phyloP scores from a whole-genome alignment of 2,113 vertebrate species.

The Grallaria varia region DNA sequence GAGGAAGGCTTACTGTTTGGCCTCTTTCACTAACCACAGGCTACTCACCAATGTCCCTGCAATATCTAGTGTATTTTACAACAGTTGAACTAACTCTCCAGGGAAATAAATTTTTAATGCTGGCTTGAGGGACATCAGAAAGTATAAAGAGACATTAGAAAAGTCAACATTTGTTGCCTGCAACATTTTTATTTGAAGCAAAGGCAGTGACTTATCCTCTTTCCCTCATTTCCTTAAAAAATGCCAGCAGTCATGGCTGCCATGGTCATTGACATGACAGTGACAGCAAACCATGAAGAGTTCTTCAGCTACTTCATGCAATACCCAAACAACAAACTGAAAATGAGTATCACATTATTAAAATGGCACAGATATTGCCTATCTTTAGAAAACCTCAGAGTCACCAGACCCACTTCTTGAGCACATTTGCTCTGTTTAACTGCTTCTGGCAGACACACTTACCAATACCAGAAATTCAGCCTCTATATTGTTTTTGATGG shows the following conservation, averaged over 20 bases:
- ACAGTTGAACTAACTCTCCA: neutral
- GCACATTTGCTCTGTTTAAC: neutral
- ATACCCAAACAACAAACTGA: neutral
- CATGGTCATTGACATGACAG: rapidly evolving
- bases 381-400: neutral
- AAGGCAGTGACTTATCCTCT: neutral
- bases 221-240: neutral
- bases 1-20: neutral
- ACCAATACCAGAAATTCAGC: neutral
- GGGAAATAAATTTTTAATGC: neutral
- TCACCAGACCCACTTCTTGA: neutral
- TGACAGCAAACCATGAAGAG: neutral
- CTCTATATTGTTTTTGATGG: neutral
- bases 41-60: rapidly evolving
- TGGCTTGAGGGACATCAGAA: neutral
- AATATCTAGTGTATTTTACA: neutral
- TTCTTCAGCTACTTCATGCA: rapidly evolving
- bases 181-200: neutral
- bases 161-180: neutral
- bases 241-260: rapidly evolving
- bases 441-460: neutral
- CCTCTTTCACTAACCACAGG: neutral
- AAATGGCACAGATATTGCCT: neutral
- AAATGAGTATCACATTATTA: neutral
- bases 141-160: neutral